Percentiles rank a stretch among this genome's conserved stretches.
Evolutionary conservation across 2,113 vertebrate genomes (phyloP).

Genomic region (Crotalus helleri): DNA sequence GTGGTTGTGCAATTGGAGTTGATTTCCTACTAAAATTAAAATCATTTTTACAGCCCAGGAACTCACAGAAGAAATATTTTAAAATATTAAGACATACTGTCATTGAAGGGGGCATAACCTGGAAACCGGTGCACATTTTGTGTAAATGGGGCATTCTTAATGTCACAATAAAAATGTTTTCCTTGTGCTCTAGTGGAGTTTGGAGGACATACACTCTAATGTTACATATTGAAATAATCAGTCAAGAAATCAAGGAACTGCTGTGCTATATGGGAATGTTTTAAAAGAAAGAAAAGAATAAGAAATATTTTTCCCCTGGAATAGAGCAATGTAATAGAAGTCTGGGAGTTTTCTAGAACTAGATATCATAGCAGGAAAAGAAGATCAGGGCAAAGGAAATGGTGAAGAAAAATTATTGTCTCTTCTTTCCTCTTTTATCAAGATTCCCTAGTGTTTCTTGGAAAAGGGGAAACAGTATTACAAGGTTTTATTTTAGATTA

Average conservation of each 20-base stretch:
- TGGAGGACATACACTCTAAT: background rate
- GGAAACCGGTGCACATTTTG: background rate
- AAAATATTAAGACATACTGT: background rate
- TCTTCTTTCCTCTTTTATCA: background rate
- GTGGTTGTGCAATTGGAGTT: background rate
- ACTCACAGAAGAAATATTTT: background rate
- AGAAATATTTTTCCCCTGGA: background rate
- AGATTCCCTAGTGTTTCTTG: background rate
- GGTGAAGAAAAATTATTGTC: background rate
- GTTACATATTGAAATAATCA: background rate
- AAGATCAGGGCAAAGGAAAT: background rate
- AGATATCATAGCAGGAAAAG: background rate
- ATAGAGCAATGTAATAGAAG: background rate
- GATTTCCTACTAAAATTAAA: background rate
- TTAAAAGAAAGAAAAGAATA: background rate
- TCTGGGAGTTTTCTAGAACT: no score
- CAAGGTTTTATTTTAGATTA: background rate
- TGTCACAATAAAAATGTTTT: background rate
- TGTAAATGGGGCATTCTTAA: background rate
- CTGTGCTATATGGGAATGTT: background rate
- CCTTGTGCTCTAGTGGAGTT: background rate
- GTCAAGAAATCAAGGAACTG: background rate
- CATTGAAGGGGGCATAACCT: background rate
- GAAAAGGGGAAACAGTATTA: background rate
- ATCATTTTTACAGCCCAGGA: background rate